Percentiles rank a stretch among this genome's conserved stretches.
Conservation (phyloP, 2,888 invertebrate species). For the Philhelius pedissequus region DNA sequence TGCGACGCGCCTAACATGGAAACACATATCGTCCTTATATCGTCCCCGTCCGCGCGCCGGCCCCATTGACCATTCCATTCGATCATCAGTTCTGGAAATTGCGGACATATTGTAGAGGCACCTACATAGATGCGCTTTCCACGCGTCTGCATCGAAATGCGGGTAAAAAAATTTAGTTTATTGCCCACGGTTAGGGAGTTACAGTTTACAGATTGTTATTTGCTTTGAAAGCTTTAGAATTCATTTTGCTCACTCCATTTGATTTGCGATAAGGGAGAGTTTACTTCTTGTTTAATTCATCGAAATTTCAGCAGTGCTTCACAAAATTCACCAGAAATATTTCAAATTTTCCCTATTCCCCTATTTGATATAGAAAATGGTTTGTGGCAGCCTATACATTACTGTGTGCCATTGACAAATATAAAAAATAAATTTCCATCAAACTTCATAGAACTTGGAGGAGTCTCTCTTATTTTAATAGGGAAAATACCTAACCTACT, state of each 20-base stretch:
- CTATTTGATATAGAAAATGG: not conserved
- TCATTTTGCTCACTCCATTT: not conserved
- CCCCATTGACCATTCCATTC: not conserved
- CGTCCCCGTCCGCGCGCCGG: too few species aligned
- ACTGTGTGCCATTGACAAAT: constrained; percentile 3
- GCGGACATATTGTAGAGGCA: constrained; percentile 7
- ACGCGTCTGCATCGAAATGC: constrained; percentile 27
- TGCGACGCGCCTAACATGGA: not conserved
- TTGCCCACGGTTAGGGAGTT: constrained; percentile 4
- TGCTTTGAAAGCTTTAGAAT: constrained; percentile 7
- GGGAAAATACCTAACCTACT: not conserved
- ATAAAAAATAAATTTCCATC: not conserved
- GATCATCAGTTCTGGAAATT: not conserved
- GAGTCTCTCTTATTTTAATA: not conserved
- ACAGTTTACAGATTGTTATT: constrained; percentile 20
- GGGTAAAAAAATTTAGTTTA: constrained; percentile 24
- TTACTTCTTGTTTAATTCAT: not conserved
- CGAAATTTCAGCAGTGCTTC: constrained; percentile 5
- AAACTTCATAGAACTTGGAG: not conserved
- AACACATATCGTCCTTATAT: too few species aligned
- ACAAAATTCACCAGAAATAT: constrained; percentile 5
- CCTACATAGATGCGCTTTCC: constrained; percentile 25
- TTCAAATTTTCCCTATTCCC: constrained; percentile 11
- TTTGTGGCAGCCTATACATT: not conserved
- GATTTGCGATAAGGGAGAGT: not conserved